A percentile compares a stretch with the other conserved stretches of the same genome.
These are phyloP conservation scores for Psilanteris sp. DNA, from an alignment of 1,140 invertebrate genomes.

Conservation along the genomic window DNA sequence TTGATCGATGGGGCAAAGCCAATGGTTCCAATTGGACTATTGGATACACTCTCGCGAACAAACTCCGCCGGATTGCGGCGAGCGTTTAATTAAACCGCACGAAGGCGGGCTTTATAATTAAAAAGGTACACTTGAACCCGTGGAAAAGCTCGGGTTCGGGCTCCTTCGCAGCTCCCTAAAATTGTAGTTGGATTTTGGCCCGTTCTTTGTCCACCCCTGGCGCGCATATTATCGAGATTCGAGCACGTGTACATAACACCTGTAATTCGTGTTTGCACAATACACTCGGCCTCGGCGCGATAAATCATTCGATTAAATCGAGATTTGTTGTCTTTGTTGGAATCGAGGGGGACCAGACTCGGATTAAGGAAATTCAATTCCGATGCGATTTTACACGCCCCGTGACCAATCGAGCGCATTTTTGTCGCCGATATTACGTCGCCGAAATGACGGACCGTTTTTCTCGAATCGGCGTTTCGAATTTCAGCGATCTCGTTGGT, in stretches of 20 bases:
- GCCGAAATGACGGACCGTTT: constrained; percentile 29
- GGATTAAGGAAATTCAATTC: constrained; percentile 54
- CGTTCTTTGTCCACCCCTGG: constrained; percentile 28
- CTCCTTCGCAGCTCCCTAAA: constrained; percentile 3
- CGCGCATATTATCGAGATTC: constrained; percentile 45
- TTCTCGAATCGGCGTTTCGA: constrained; percentile 15
- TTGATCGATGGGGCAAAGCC: no score
- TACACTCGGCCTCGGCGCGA: constrained; percentile 43
- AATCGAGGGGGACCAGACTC: constrained; percentile 26
- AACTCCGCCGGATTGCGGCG: no score
- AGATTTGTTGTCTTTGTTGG: constrained; percentile 42
- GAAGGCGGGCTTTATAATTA: no score
- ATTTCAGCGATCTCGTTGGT: constrained; percentile 18
- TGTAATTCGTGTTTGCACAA: constrained; percentile 58
- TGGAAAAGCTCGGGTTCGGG: constrained; percentile 2
- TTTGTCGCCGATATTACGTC: no score
- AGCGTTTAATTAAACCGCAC: no score
- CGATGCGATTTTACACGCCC: constrained; percentile 47
- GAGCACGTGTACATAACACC: constrained; percentile 59
- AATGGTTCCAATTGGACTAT: no score
- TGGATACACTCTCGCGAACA: no score
- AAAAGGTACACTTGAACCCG: background rate
- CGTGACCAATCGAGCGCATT: constrained; percentile 40
- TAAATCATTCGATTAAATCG: constrained; percentile 61
- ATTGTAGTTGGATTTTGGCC: constrained; percentile 39